phyloP scores from a whole-genome alignment of 2,888 invertebrate species.

The Nomada fabriciana region DNA sequence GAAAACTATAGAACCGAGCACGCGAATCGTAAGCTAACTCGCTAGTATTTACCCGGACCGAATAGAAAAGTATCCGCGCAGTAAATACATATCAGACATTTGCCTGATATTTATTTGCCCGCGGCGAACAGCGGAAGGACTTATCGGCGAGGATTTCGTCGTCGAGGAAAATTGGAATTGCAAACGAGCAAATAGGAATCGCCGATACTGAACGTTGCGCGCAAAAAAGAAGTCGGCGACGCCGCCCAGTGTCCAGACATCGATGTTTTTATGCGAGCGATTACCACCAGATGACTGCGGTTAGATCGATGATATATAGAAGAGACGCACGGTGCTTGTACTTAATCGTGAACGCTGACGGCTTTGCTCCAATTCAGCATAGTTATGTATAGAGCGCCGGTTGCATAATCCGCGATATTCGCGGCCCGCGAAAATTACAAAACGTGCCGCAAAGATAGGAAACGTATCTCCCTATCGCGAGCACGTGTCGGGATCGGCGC shows the following conservation, averaged over 20 bases:
- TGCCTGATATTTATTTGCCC: conserved; percentile 27
- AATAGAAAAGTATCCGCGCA: background rate
- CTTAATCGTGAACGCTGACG: conserved; percentile 49
- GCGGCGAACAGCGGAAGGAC: conserved; percentile 6
- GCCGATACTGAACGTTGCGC: background rate
- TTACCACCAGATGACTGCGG: conserved; percentile 15
- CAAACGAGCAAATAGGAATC: background rate
- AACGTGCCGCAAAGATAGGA: background rate
- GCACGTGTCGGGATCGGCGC: background rate
- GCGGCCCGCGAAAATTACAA: conserved; percentile 32
- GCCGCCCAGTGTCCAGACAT: background rate
- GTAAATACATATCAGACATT: conserved; percentile 14
- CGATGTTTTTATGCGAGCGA: conserved; percentile 2
- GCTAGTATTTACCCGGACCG: conserved; percentile 5
- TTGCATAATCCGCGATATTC: conserved; percentile 47
- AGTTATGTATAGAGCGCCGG: conserved; percentile 43
- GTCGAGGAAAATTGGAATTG: conserved; percentile 25
- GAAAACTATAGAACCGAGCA: too few relatives aligned
- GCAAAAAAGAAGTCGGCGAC: background rate
- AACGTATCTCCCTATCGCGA: background rate
- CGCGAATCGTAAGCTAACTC: too few relatives aligned
- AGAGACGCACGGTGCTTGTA: conserved; percentile 38
- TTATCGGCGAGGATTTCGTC: conserved; percentile 4
- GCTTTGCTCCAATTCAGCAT: conserved; percentile 48
- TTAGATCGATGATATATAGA: conserved; percentile 28